Conservation (phyloP, 2,797 vertebrate species). For the Enteromius mattozi region DNA sequence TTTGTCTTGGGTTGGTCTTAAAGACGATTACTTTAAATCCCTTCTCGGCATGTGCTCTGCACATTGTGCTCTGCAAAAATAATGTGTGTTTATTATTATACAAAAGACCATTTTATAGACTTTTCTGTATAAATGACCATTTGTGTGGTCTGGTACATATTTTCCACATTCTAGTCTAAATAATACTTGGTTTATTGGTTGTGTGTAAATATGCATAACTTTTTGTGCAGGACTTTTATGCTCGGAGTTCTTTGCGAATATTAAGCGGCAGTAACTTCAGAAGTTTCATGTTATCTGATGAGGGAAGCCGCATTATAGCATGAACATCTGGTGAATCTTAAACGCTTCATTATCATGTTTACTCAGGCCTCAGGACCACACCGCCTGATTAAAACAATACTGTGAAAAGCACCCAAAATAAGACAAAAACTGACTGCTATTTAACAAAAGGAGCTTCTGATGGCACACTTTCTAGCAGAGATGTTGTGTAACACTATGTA, state of each 20-base stretch:
- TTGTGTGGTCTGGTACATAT: slow-evolving; percentile 23
- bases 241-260: not conserved
- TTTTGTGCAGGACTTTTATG: slow-evolving; percentile 9
- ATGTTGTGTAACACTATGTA: slow-evolving; percentile 54
- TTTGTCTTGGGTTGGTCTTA: not conserved
- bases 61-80: slow-evolving; percentile 20
- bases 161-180: not conserved
- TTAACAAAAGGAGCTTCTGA: slow-evolving; percentile 17
- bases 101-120: slow-evolving; percentile 17
- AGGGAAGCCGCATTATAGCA: slow-evolving; percentile 33
- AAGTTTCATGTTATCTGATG: slow-evolving; percentile 44
- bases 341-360: slow-evolving; percentile 30
- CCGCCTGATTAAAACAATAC: slow-evolving; percentile 30
- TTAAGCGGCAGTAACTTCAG: not conserved
- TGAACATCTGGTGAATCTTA: slow-evolving; percentile 53
- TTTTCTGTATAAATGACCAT: slow-evolving; percentile 16
- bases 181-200: not conserved
- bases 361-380: slow-evolving; percentile 30
- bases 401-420: not conserved
- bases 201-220: not conserved
- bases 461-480: slow-evolving; percentile 54
- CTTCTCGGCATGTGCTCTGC: slow-evolving; percentile 37
- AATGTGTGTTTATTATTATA: slow-evolving; percentile 9
- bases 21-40: slow-evolving; percentile 49
- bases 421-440: not conserved